phyloP scores from a whole-genome alignment of 1,140 invertebrate genomes.

The Octopus sinensis region DNA sequence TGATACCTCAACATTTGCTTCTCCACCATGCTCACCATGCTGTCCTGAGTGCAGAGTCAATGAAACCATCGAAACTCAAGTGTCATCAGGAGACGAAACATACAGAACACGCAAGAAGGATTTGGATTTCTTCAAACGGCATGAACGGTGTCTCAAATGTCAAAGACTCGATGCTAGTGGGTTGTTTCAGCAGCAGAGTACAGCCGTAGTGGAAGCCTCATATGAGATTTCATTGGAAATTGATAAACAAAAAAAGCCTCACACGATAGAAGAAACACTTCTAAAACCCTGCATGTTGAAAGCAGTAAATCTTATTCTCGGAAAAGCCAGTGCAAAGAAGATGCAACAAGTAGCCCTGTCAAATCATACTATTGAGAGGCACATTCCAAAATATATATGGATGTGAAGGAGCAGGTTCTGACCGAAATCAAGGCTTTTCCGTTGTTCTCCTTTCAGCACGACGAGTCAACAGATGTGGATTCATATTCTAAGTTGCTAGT shows the following conservation, averaged over 20 bases:
- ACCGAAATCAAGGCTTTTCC: conserved; percentile 12
- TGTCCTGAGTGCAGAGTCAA: conserved; percentile 13
- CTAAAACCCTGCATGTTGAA: conserved; percentile 10
- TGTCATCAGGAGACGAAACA: conserved; percentile 4
- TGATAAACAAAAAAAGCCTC: conserved; percentile 7
- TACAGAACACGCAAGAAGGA: conserved; percentile 9
- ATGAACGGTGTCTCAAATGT: conserved; percentile 8
- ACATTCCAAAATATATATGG: conserved; percentile 6
- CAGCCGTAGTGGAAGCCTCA: conserved; percentile 12
- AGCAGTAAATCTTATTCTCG: conserved; percentile 6
- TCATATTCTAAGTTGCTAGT: conserved; percentile 10
- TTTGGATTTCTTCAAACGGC: conserved; percentile 9
- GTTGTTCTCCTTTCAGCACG: conserved; percentile 4
- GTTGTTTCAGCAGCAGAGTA: conserved; percentile 10
- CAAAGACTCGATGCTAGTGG: not conserved
- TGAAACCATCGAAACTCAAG: conserved; percentile 13
- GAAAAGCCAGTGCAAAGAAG: conserved; percentile 9
- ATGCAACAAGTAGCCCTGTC: conserved; percentile 10
- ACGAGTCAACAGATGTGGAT: conserved; percentile 6
- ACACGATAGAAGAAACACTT: conserved; percentile 12
- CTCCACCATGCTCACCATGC: not conserved
- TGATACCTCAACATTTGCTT: not conserved
- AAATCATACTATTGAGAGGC: conserved; percentile 4
- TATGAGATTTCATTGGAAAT: not conserved
- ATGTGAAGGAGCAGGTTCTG: conserved; percentile 6